Base-by-base conservation (phyloP, 1,140 invertebrate genomes). In the Brachystomella parvula region DNA sequence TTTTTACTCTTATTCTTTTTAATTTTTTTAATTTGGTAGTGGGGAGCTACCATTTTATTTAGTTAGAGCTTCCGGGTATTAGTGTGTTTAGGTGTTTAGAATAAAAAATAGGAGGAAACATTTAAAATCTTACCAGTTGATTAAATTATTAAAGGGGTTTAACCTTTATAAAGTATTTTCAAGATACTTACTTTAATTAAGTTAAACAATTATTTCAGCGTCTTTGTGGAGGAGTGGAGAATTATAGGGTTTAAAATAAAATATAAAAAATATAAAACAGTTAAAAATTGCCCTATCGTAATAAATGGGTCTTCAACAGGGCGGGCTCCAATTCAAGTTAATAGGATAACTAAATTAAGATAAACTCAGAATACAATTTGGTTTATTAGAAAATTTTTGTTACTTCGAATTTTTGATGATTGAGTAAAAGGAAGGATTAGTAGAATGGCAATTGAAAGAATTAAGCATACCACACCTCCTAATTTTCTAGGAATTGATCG, bases 401-500 rank as follows among this genome's bases (percentile, higher is more conserved):
- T 79, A 69, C 80, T 77, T 78, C 76, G 74, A 65, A 82, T 78
- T 77, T 80, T 81, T 78, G 76, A 82, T 75, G 79, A 80, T 68
- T 79, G 76, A 58, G 75, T 76, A 72, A 83, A 80, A 31, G 81
- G 81, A 66, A 84, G 21, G 76, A 83, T 79, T 69, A 80, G 72
- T 77, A 85, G 77, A 80, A 86, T 85, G 75, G 81, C 69, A 79
- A 86, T 85, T 73, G 82, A 83, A 76, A 83, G 59, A 61, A 83
- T 65, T 78, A 87, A 74, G n/a, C 82, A 82, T 76, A 87, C 79
- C 44, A 87, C 85, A 69, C 85, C 85, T 69, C 84, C 83, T 81
- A 87, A 76, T 83, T 89, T 88, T 81, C 86, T 87, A 63, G 85
- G 85, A 72, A 88, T 86, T 66, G 84, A 83, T 60, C 85, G 85